A percentile compares a stretch with the other conserved stretches of the same genome.
These are phyloP conservation scores for Noctua fimbriata DNA, from an alignment of 2,888 invertebrate genomes.

Conservation along the genomic window DNA sequence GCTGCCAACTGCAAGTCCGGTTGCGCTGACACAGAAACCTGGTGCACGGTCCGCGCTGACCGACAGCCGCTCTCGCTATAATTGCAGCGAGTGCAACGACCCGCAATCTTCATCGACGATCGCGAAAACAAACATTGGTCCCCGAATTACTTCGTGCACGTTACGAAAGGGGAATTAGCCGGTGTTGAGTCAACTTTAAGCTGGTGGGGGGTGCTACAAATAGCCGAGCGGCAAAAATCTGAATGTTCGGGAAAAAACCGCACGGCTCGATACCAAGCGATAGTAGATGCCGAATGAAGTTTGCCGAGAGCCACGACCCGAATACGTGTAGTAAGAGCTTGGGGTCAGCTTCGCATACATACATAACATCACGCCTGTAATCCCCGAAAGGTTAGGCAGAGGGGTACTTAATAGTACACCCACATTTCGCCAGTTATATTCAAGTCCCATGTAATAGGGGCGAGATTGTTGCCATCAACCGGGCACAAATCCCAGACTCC, in stretches of 20 bases:
- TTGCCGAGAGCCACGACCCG: not conserved
- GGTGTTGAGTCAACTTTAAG: constrained; percentile 23
- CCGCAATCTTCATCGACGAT: constrained; percentile 70
- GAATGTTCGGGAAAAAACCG: not conserved
- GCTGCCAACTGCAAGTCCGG: constrained; percentile 72
- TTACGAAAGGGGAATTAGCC: constrained; percentile 29
- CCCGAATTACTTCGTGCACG: constrained; percentile 61
- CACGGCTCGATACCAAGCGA: not conserved
- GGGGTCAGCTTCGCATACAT: not conserved
- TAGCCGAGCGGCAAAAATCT: not conserved
- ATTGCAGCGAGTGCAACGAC: constrained; percentile 79
- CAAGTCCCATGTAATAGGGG: too few relatives aligned
- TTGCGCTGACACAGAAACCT: constrained; percentile 84
- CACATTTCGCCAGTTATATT: too few relatives aligned
- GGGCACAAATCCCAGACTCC: too few relatives aligned
- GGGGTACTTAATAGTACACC: too few relatives aligned
- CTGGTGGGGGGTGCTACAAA: not conserved
- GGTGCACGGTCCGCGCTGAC: constrained; percentile 74
- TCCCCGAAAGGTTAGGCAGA: too few relatives aligned
- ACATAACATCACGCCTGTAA: too few relatives aligned
- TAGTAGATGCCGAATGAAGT: not conserved
- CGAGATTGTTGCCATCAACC: too few relatives aligned
- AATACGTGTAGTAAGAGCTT: not conserved
- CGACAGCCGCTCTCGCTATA: constrained; percentile 75
- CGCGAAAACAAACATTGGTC: constrained; percentile 69